Evolutionary conservation across 1,140 invertebrate genomes (phyloP), one percentile per base, ranked within the genome.

Genomic region (Anastatus disparis): DNA sequence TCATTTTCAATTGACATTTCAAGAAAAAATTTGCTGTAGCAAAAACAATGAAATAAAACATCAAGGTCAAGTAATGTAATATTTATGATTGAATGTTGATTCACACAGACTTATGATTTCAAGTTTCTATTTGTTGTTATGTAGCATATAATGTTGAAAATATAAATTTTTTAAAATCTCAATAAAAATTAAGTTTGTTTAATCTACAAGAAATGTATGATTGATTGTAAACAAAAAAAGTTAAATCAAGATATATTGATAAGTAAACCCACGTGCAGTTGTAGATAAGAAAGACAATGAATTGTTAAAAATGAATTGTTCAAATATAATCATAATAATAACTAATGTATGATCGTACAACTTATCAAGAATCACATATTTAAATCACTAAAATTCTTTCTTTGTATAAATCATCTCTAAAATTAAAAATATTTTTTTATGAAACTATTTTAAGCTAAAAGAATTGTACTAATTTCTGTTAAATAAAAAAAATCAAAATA

Each of bases 31-130:
- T 26, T 12, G 22, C 26, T 59, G 22, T 13, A n/a, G n/a, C n/a
- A 59, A 44, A 59, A 42, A 44, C 31, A 24, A 44, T 38, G 17
- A 68, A 40, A n/a, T n/a, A n/a, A 29, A 64, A 64, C 35, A 12
- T 52, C 42, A 64, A 64, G 46, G 44, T 24, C 29, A 59, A 24
- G 52, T 12, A 35, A 55, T 55, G 17, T 7, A 55, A 35, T 55
- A 55, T 55, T 55, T 31, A 15, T 55, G 7, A 7, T 31, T 29
- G 4, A 10, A 24, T 27, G 10, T 27, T 52, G 2, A 15, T 27
- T 52, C 26, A 27, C 24, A 52, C 26, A 52, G 24, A n/a, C 3
- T 52, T 26, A 29, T 29, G 7, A n/a, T n/a, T n/a, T n/a, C n/a
- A n/a, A n/a, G n/a, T n/a, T n/a, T n/a, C n/a, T n/a, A n/a, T n/a